These are phyloP conservation scores for Condylura cristata DNA, from an alignment of 2,113 vertebrate species.

Conservation along the genomic window DNA sequence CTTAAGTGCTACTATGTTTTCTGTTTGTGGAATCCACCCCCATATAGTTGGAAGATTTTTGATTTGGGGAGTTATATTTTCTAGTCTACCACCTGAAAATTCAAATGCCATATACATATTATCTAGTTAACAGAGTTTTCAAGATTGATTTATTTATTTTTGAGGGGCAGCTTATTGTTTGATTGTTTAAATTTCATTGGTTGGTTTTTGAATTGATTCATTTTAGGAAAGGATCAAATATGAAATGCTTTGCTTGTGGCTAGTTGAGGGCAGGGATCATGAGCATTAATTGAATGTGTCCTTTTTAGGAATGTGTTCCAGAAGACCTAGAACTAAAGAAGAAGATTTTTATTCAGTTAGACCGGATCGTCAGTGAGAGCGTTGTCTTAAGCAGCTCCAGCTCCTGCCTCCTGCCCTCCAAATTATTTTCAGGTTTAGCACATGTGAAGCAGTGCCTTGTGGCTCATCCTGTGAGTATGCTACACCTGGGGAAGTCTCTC, in stretches of 20 bases:
- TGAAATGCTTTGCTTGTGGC: background rate
- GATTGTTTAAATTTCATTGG: background rate
- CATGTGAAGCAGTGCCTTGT: conserved; percentile 93
- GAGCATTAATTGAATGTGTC: conserved; percentile 34
- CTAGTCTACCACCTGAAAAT: no score
- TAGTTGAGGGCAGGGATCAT: background rate
- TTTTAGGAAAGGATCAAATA: background rate
- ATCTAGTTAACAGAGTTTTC: background rate
- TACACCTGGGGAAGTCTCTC: background rate
- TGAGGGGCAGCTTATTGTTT: background rate
- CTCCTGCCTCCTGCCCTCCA: conserved; percentile 94
- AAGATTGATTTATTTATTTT: background rate
- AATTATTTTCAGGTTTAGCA: conserved; percentile 90
- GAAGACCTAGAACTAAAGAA: conserved; percentile 94
- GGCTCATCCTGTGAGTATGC: conserved; percentile 95
- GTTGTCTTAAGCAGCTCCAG: conserved; percentile 95
- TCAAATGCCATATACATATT: background rate
- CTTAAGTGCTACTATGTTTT: background rate
- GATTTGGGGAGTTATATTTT: background rate
- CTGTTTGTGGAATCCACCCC: background rate
- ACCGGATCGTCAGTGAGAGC: conserved; percentile 85
- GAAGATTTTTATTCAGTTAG: conserved; percentile 91
- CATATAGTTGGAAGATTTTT: background rate
- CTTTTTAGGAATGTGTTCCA: conserved; percentile 93
- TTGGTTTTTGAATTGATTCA: background rate